Evolutionary conservation across 2,113 vertebrate species (phyloP).

Genomic region (Panurus biarmicus): DNA sequence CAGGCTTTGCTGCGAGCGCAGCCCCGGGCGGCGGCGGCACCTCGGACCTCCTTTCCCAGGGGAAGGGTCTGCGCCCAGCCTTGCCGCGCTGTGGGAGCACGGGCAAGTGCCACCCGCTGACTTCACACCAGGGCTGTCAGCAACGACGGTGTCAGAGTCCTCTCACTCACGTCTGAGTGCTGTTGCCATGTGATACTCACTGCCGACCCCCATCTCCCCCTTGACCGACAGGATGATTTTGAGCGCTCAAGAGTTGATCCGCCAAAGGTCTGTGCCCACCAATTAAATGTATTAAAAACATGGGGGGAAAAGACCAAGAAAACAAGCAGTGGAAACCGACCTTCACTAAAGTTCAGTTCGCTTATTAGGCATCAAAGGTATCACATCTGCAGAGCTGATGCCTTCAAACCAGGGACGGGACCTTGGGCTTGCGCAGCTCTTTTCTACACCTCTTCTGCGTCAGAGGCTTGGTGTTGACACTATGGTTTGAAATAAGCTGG

Average conservation of each 20-base stretch:
- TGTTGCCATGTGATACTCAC: accelerated
- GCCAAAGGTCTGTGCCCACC: too few species aligned
- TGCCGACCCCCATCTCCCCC: accelerated
- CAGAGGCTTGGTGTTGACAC: background rate
- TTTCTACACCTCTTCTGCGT: background rate
- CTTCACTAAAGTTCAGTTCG: background rate
- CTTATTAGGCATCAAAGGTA: background rate
- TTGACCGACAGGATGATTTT: background rate
- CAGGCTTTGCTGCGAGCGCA: background rate
- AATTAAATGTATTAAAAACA: background rate
- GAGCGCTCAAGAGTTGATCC: too few species aligned
- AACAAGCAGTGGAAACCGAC: background rate
- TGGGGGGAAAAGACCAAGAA: background rate
- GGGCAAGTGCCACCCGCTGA: accelerated
- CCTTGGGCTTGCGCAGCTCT: background rate
- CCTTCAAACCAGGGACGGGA: background rate
- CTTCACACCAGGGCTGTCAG: background rate
- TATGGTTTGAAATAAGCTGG: background rate
- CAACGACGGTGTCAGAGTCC: accelerated
- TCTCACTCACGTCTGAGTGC: background rate
- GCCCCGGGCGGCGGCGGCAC: background rate
- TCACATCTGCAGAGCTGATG: background rate
- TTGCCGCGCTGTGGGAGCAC: accelerated
- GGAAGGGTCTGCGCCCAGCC: accelerated
- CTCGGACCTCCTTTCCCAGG: too few species aligned